Evolutionary conservation across 2,888 invertebrate species (phyloP), one percentile per base, ranked within the genome.

Genomic region (Apantesis nais): DNA sequence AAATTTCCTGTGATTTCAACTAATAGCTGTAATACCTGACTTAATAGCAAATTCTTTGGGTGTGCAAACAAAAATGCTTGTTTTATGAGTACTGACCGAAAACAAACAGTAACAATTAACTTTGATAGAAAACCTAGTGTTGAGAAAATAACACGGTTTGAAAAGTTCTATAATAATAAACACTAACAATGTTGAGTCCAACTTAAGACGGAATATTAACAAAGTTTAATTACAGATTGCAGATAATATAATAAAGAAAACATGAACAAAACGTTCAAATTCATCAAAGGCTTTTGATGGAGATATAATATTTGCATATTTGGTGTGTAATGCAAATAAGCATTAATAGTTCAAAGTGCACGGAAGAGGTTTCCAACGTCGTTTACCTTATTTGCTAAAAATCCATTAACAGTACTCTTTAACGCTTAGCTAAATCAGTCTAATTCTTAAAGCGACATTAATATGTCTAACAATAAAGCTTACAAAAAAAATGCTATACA

Each of bases 401-500:
- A 88, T 92, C 89, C 92, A 91, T 91, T 93, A 94, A 92, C 87
- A 92, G 90, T 92, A 93, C 89, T 89, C 88, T 90, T 90, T 88
- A 94, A 93, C 92, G 93, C 94, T 94, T 94, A 95, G 91, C 93
- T 94, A 94, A 94, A 95, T 95, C 94, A 95, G 94, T 95, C 94
- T 95, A 94, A 93, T 94, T 93, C 94, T 95, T 95, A 95, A 92
- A 94, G 93, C 93, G 93, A 95, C 91, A 92, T 90, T 89, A 91
- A 80, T 86, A 91, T 89, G 91, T 93, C 93, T 93, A 93, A 91
- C 89, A 91, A 90, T 94, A 93, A 93, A 93, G 92, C 93, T 92
- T 92, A 93, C 29, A 93, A 91, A 91, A 90, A 93, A 90, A 93
- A 92, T 88, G 88, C 88, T 88, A 88, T 84, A 83, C 88, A 90